phyloP scores from a whole-genome alignment of 2,797 vertebrate genomes.

The Craterocephalus amniculus region DNA sequence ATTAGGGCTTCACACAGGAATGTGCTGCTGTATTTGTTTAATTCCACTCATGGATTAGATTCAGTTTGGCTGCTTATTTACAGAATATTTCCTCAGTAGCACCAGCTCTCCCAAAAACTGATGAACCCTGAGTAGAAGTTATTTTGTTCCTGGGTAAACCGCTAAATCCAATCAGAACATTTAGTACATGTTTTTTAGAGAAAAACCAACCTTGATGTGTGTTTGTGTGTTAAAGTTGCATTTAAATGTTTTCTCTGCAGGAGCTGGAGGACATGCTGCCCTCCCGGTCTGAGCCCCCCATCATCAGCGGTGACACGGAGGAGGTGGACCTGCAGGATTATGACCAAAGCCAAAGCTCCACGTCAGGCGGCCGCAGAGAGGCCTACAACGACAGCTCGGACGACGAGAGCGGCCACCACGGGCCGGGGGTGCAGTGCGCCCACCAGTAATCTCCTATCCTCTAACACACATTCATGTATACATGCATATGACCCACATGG shows the following conservation, averaged over 20 bases:
- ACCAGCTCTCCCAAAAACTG: neutral
- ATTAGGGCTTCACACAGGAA: too few species aligned
- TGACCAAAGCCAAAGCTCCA: slow-evolving; percentile 89
- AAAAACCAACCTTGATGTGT: too few species aligned
- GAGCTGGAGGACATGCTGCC: slow-evolving; percentile 98
- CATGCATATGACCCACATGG: slow-evolving; percentile 46
- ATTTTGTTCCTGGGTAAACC: neutral
- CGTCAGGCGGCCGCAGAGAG: slow-evolving; percentile 91
- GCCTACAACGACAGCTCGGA: slow-evolving; percentile 98
- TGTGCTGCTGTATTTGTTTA: too few species aligned
- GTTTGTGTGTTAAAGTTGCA: neutral
- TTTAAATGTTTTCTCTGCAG: slow-evolving; percentile 66
- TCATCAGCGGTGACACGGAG: slow-evolving; percentile 90
- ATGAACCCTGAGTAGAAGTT: neutral
- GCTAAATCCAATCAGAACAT: neutral
- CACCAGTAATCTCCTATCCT: slow-evolving; percentile 88
- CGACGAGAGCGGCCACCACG: slow-evolving; percentile 93
- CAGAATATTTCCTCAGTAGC: neutral
- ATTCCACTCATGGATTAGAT: too few species aligned
- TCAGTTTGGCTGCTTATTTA: too few species aligned
- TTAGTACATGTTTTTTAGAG: too few species aligned
- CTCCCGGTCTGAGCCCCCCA: slow-evolving; percentile 91
- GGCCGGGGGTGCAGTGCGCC: slow-evolving; percentile 96
- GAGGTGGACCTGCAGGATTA: slow-evolving; percentile 98
- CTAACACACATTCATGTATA: slow-evolving; percentile 23